Base-by-base conservation (phyloP, 2,888 invertebrate species). In the Agonopterix alstromeriana region DNA sequence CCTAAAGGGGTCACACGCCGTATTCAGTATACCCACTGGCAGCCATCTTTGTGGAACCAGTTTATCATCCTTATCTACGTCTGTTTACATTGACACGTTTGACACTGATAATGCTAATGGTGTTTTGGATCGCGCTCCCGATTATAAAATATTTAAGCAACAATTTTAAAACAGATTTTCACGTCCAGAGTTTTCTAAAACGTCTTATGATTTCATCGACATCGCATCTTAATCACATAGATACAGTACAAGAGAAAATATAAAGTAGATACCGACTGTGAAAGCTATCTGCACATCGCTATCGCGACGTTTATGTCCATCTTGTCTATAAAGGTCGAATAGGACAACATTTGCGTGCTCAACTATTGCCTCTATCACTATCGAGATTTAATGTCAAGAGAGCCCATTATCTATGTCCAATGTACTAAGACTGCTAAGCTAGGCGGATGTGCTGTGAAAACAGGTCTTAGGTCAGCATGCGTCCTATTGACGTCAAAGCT, bases 401-500 rank as follows among this genome's bases (percentile, higher is more conserved):
- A 10, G 36, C 9, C 38, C 36, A 46, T 67, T 68, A 70, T 69
- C 66, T 57, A 48, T 54, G 60, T 62, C 47, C 57, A 54, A 56
- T 65, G 58, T 27, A 40, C 41, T 35, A 3, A 7, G 27, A 27
- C 27, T 38, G 3, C 38, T 38, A n/a, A n/a, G 56, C 54, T 56
- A 66, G 50, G 64, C 70, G 73, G 77, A 73, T 73, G 61, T 56
- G 56, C 56, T 63, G 58, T 57, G 65, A 63, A 67, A 70, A 65
- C 61, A 62, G 78, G 77, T 76, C 78, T 71, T 71, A 75, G 77
- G 78, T 78, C 75, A 69, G 68, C 67, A 65, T 64, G 64, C 74
- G 79, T 67, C 65, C 60, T 57, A 66, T 73, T 76, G 75, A 77
- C 78, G 80, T 80, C 79, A 74, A 73, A 63, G 62, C 62, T 62